These are phyloP conservation scores for Hylyphantes graminicola DNA, from an alignment of 1,140 invertebrate species.

Conservation along the genomic window DNA sequence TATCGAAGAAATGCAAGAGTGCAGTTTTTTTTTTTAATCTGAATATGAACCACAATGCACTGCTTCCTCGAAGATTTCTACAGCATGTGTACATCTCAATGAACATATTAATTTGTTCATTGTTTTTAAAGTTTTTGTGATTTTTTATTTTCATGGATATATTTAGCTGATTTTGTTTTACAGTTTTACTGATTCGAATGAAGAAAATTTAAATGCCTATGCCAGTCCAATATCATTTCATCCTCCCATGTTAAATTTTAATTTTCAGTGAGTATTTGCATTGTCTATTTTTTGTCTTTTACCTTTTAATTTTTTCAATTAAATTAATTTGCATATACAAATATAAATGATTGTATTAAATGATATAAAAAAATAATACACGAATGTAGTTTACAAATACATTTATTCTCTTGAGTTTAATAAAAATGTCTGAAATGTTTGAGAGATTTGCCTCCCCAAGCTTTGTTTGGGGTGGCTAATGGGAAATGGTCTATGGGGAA, in stretches of 20 bases:
- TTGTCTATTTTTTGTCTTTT: background rate
- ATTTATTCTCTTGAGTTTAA: too few relatives aligned
- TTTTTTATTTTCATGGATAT: constrained; percentile 1
- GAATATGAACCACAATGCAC: background rate
- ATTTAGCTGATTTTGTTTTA: constrained; percentile 44
- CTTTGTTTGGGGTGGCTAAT: too few relatives aligned
- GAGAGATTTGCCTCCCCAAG: too few relatives aligned
- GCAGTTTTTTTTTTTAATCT: background rate
- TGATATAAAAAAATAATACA: too few relatives aligned
- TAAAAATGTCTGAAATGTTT: too few relatives aligned
- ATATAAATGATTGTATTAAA: background rate
- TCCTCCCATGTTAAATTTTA: constrained; percentile 76
- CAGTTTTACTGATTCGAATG: constrained; percentile 66
- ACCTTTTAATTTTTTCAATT: background rate
- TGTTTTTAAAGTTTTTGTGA: background rate
- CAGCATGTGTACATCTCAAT: too few relatives aligned
- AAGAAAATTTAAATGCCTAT: constrained; percentile 65
- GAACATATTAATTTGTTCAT: too few relatives aligned
- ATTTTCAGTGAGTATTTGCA: constrained; percentile 73
- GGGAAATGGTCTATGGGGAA: too few relatives aligned
- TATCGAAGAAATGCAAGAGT: too few relatives aligned
- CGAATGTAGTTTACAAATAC: too few relatives aligned
- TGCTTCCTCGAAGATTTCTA: background rate
- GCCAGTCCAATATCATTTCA: constrained; percentile 73
- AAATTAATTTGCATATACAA: background rate